Base-by-base conservation (phyloP, 2,113 vertebrate genomes). In the Tragelaphus strepsiceros region DNA sequence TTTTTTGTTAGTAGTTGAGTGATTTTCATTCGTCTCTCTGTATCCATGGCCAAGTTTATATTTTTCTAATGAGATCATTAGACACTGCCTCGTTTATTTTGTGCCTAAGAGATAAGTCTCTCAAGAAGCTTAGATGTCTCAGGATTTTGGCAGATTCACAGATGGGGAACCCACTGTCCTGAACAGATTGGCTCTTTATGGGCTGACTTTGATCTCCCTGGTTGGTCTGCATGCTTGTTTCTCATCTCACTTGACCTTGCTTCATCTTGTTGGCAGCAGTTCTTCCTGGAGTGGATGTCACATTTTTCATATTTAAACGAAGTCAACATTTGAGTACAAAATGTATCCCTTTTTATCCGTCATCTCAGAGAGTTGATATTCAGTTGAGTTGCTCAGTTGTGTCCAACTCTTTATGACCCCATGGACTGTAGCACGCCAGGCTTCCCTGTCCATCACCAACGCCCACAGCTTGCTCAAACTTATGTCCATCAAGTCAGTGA, bases 31-130 rank as follows among this genome's bases (percentile, higher is more conserved):
- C 82, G 5, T 77, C 39, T 77, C 39, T 90, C 43, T 88, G 13
- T 85, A 26, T 54, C 51, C 5, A 19, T 61, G 61, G 43, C 21
- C 54, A 90, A 32, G 43, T 84, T 59, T 77, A 28, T 84, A 24
- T 94, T 93, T 97, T 83, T 81, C 53, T 91, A 89, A 53, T 81
- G 39, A 88, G 81, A 87, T 77, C 59, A 71, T 88, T 88, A 82
- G 32, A 82, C 53, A 61, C 49, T 14, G 84, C 5, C 7, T 84
- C 30, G 49, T 26, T 91, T 81, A n/a, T 83, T 71, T 59, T 54
- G 46, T 96, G 22, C n/a, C 56, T 67, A 61, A 81, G 77, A 67
- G 12, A 21, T 28, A 80, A 62, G 28, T 62, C 21, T 94, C 80
- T 96, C 15, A 3, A 71, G 56, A 91, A 83, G 32, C 10, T n/a